Evolutionary conservation across 2,888 invertebrate genomes (phyloP).

Genomic region (Drosophila anomelani): DNA sequence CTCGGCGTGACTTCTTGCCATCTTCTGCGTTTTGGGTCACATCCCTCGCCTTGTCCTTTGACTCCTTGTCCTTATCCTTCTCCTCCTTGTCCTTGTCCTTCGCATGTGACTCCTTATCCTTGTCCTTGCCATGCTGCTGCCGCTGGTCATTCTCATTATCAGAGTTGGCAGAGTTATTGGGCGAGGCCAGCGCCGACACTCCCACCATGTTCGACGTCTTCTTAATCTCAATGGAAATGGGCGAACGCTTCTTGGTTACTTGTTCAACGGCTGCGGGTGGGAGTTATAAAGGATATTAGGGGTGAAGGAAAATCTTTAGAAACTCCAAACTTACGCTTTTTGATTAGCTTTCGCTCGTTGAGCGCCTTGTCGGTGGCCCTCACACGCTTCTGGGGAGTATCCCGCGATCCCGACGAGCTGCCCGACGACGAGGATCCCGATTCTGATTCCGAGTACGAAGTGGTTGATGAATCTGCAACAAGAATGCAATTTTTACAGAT

Average conservation of each 20-base stretch:
- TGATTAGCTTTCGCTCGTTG: constrained; percentile 81
- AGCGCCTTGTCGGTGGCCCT: constrained; percentile 76
- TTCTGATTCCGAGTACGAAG: constrained; percentile 83
- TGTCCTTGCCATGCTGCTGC: constrained; percentile 87
- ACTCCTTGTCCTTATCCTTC: constrained; percentile 86
- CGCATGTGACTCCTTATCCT: constrained; percentile 85
- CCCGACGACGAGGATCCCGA: constrained; percentile 84
- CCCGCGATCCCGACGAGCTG: constrained; percentile 83
- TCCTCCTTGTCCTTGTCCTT: constrained; percentile 87
- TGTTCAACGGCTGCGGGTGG: constrained; percentile 72
- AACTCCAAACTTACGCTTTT: constrained; percentile 77
- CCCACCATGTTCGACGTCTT: constrained; percentile 82
- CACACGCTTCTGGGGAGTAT: constrained; percentile 78
- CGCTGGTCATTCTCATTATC: constrained; percentile 81
- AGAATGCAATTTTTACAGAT: not conserved
- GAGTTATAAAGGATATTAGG: not conserved
- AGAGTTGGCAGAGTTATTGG: constrained; percentile 66
- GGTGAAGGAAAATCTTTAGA: not conserved
- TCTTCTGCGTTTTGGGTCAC: constrained; percentile 84
- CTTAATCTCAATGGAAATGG: constrained; percentile 84
- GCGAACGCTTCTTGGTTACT: constrained; percentile 83
- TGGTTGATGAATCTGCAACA: constrained; percentile 77
- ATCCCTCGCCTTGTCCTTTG: constrained; percentile 84
- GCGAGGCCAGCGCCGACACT: constrained; percentile 79
- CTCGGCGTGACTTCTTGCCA: constrained; percentile 93